A percentile compares a stretch with the other conserved stretches of the same genome.
Conservation (phyloP, 2,113 vertebrate genomes). For the Cairina moschata region DNA sequence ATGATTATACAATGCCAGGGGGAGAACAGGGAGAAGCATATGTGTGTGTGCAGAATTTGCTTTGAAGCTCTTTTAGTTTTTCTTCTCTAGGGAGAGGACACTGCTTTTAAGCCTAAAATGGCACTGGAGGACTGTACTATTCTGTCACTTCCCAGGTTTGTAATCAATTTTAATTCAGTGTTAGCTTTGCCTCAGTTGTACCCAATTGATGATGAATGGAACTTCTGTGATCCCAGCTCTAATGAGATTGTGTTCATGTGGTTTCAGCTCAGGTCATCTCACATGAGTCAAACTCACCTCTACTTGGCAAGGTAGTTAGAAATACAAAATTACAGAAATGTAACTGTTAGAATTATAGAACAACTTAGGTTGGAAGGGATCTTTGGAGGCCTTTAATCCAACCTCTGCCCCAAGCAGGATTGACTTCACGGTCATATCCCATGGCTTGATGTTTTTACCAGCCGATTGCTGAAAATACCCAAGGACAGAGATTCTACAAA, state of each 20-base stretch:
- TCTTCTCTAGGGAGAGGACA: not conserved
- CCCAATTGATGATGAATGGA: not conserved
- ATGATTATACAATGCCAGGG: not conserved
- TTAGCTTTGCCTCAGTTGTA: not conserved
- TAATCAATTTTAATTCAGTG: not conserved
- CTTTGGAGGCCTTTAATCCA: not conserved
- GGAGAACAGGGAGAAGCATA: not conserved
- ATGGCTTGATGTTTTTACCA: not conserved
- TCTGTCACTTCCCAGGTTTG: not conserved
- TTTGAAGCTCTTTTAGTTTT: not conserved
- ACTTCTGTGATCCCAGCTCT: not conserved
- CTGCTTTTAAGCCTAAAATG: not conserved
- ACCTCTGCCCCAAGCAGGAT: not conserved
- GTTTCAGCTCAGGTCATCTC: not conserved
- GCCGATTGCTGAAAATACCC: not conserved
- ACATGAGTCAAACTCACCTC: not conserved
- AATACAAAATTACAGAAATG: not conserved
- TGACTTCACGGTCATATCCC: not conserved
- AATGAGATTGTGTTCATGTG: rapidly evolving
- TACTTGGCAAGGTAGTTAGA: not conserved
- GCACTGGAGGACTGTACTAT: not conserved
- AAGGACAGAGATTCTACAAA: not conserved
- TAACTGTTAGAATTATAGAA: not conserved
- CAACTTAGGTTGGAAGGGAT: not conserved
- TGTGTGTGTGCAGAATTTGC: rapidly evolving